phyloP scores from a whole-genome alignment of 2,888 invertebrate species.

The Calephelis perditalis region DNA sequence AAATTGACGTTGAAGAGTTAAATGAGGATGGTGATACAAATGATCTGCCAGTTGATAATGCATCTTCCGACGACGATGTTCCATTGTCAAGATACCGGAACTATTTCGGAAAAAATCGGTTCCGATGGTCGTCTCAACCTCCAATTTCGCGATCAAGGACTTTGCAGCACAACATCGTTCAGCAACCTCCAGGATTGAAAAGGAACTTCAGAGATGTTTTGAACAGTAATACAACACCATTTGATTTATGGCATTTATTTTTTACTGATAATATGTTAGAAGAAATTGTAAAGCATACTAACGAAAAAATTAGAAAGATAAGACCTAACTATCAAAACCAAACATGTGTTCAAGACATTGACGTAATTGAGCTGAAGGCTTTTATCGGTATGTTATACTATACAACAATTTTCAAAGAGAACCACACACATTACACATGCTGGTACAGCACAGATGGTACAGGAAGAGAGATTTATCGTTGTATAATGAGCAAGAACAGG shows the following conservation, averaged over 20 bases:
- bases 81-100: constrained; percentile 16
- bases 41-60: constrained; percentile 15
- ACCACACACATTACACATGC: too few relatives aligned
- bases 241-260: background rate
- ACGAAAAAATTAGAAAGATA: too few relatives aligned
- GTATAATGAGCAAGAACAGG: constrained; percentile 14
- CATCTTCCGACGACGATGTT: constrained; percentile 17
- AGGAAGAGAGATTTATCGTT: constrained; percentile 3
- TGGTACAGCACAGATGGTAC: too few relatives aligned
- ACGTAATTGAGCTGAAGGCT: too few relatives aligned
- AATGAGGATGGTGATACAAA: background rate
- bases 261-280: too few relatives aligned
- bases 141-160: constrained; percentile 13
- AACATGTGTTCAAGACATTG: too few relatives aligned
- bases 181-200: background rate
- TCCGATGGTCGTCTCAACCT: constrained; percentile 15
- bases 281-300: too few relatives aligned
- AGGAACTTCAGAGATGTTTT: background rate
- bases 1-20: constrained; percentile 13
- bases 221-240: background rate
- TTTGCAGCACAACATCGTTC: background rate
- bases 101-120: constrained; percentile 16
- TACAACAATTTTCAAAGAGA: too few relatives aligned
- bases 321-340: too few relatives aligned
- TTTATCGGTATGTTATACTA: too few relatives aligned